Evolutionary conservation across 2,888 invertebrate genomes (phyloP).

Genomic region (Orchesellides sinensis): DNA sequence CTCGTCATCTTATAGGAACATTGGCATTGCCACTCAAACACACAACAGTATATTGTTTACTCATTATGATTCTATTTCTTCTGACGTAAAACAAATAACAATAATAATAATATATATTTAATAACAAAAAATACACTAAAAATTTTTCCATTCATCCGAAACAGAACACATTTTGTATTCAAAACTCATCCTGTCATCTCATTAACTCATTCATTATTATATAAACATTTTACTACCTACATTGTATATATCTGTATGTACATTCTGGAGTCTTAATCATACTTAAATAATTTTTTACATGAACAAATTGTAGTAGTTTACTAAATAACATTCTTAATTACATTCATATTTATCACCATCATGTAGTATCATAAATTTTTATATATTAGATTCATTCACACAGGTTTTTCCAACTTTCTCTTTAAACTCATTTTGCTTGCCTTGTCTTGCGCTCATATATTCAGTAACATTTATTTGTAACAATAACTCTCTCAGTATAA

Average conservation of each 20-base stretch:
- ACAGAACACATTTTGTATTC: constrained; percentile 53
- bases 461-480: no score
- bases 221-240: not conserved
- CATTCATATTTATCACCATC: not conserved
- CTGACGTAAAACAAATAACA: constrained; percentile 8
- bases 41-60: no score
- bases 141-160: constrained; percentile 43
- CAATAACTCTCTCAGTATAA: no score
- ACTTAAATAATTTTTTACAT: not conserved
- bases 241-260: not conserved
- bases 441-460: no score
- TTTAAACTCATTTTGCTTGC: no score
- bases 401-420: no score
- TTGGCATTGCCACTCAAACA: constrained; percentile 42
- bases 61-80: constrained; percentile 18
- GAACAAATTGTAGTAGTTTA: constrained; percentile 8
- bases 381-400: no score
- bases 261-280: not conserved
- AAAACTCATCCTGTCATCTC: constrained; percentile 8
- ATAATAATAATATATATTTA: constrained; percentile 1
- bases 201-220: not conserved
- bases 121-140: not conserved
- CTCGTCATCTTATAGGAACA: constrained; percentile 33
- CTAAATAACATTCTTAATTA: constrained; percentile 3
- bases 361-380: no score